Conservation (phyloP, 2,113 vertebrate genomes). For the Tamias sibiricus region DNA sequence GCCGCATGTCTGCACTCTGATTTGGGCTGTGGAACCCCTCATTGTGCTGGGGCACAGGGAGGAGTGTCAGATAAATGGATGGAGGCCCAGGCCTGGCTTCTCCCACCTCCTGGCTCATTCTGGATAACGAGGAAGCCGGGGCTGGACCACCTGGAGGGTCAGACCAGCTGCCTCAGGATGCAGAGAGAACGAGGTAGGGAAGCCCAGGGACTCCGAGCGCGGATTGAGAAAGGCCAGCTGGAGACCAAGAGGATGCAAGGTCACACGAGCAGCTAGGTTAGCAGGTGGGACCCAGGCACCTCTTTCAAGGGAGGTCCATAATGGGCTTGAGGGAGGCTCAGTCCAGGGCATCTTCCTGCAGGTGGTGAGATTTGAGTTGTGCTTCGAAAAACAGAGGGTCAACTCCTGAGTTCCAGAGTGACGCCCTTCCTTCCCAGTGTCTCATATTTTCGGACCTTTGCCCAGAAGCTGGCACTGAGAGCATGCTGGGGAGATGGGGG, state of each 20-base stretch:
- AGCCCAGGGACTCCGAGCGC: background rate
- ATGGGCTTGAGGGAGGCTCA: background rate
- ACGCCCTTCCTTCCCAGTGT: background rate
- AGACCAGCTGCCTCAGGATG: background rate
- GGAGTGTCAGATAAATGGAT: background rate
- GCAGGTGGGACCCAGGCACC: background rate
- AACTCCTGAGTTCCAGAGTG: background rate
- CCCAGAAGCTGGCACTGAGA: background rate
- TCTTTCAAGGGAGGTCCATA: background rate
- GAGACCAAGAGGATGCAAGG: background rate
- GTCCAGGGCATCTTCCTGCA: constrained; percentile 46
- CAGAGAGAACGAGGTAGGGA: background rate
- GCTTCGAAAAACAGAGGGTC: background rate
- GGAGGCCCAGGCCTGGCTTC: background rate
- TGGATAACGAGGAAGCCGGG: background rate
- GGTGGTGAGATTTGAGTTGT: background rate
- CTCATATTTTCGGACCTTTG: background rate
- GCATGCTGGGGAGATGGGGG: background rate
- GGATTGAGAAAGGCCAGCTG: background rate
- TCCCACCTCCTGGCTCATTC: background rate
- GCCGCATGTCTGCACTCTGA: fast-evolving
- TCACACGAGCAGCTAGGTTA: background rate
- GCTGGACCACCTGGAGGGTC: background rate
- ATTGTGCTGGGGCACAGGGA: background rate
- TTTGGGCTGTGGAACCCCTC: background rate